A percentile compares a stretch with the other conserved stretches of the same genome.
These are phyloP conservation scores for Dendropsophus ebraccatus DNA, from an alignment of 2,113 vertebrate species.

Conservation along the genomic window DNA sequence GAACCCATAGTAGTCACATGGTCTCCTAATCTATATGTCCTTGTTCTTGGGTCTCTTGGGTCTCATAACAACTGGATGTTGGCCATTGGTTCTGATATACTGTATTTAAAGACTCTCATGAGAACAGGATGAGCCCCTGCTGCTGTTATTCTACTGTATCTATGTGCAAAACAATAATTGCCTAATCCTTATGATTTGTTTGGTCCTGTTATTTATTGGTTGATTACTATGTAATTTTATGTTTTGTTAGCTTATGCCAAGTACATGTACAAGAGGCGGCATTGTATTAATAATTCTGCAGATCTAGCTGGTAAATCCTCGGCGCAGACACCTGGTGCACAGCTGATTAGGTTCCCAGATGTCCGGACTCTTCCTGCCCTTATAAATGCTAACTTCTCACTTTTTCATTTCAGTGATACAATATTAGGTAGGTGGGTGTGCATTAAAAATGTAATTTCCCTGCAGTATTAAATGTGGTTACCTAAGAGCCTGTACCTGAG, in stretches of 20 bases:
- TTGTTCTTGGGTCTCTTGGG: too few species aligned
- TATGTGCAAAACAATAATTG: neutral
- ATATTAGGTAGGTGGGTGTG: slow-evolving; percentile 64
- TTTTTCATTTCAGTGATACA: slow-evolving; percentile 56
- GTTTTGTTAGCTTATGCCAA: slow-evolving; percentile 8
- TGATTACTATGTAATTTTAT: neutral
- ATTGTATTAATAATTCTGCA: slow-evolving; percentile 31
- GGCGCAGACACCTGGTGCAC: slow-evolving; percentile 68
- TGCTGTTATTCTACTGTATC: neutral
- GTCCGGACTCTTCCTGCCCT: slow-evolving; percentile 57
- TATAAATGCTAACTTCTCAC: slow-evolving; percentile 62
- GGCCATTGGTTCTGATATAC: too few species aligned
- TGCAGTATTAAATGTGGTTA: neutral
- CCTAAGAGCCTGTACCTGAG: neutral
- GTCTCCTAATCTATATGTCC: too few species aligned
- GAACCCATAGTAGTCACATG: too few species aligned
- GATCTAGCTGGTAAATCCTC: slow-evolving; percentile 62
- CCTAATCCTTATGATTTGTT: neutral
- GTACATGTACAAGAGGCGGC: slow-evolving; percentile 22
- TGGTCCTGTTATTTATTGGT: neutral
- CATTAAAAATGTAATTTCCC: slow-evolving; percentile 50
- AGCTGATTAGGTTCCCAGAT: slow-evolving; percentile 50
- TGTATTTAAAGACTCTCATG: too few species aligned
- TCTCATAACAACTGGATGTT: too few species aligned
- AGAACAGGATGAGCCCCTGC: too few species aligned